These are phyloP conservation scores for Jordanella pulchra DNA, from an alignment of 2,797 vertebrate species.

Conservation along the genomic window DNA sequence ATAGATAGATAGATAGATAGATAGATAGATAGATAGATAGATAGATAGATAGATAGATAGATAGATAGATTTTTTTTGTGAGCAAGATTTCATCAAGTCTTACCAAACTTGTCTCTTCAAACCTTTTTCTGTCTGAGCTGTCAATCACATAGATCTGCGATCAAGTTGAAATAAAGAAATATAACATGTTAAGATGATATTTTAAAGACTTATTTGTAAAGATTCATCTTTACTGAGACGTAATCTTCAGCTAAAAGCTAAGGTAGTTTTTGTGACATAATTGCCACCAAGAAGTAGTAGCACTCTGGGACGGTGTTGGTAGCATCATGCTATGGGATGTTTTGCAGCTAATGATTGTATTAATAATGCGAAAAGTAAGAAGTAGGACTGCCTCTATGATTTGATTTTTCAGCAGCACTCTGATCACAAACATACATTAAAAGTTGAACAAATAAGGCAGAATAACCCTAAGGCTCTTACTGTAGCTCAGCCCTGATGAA, in stretches of 20 bases:
- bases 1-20: too few relatives aligned
- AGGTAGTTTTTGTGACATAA: neutral
- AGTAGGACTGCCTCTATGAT: neutral
- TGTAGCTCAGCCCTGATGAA: neutral
- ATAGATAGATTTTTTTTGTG: neutral
- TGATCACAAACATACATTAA: neutral
- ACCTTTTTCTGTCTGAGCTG: slow-evolving; percentile 85
- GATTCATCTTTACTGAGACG: neutral
- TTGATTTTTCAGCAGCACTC: neutral
- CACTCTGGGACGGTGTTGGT: neutral
- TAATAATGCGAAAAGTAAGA: neutral
- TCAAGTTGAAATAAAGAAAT: slow-evolving; percentile 13
- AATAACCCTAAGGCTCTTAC: neutral
- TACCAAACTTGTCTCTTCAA: slow-evolving; percentile 86
- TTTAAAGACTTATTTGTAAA: neutral
- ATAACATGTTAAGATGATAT: neutral
- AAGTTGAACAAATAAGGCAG: neutral
- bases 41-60: too few relatives aligned
- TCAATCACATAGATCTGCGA: slow-evolving; percentile 88
- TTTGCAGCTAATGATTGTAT: neutral
- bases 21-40: too few relatives aligned
- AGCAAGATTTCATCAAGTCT: slow-evolving; percentile 18
- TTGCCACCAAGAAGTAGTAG: neutral
- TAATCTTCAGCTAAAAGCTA: neutral
- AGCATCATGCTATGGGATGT: neutral